These are phyloP conservation scores for Phyto melanocephala DNA, from an alignment of 2,888 invertebrate genomes.

Conservation along the genomic window DNA sequence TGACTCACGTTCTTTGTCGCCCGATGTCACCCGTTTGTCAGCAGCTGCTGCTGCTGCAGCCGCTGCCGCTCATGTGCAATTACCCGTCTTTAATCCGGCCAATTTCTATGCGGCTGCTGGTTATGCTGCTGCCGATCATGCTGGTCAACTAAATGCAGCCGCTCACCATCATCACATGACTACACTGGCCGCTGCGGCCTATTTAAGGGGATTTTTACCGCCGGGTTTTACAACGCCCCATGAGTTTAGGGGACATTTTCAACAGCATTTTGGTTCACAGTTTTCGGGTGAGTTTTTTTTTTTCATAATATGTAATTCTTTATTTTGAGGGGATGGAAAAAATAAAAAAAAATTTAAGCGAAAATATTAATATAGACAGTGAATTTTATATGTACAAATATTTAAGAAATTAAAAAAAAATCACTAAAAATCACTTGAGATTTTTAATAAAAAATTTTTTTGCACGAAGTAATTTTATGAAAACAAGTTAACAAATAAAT, in stretches of 20 bases:
- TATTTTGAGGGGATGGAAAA: too few species aligned
- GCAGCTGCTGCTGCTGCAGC: conserved; percentile 77
- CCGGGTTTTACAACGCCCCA: conserved; percentile 78
- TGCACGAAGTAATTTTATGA: too few species aligned
- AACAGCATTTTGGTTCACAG: conserved; percentile 78
- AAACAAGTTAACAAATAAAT: too few species aligned
- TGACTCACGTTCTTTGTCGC: conserved; percentile 75
- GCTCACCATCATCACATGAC: conserved; percentile 79
- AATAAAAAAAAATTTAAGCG: too few species aligned
- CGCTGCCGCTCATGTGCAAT: conserved; percentile 77
- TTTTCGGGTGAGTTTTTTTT: conserved; percentile 76
- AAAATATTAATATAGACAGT: too few species aligned
- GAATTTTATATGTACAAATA: background rate
- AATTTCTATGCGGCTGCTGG: conserved; percentile 78
- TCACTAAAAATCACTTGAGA: too few species aligned
- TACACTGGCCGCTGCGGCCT: conserved; percentile 77
- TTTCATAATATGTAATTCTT: background rate
- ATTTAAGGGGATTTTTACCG: conserved; percentile 77
- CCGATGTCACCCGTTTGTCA: conserved; percentile 74
- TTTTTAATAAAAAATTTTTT: too few species aligned
- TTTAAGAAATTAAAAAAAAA: too few species aligned
- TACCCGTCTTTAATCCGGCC: conserved; percentile 78
- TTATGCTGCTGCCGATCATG: conserved; percentile 75
- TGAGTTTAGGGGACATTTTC: conserved; percentile 78
- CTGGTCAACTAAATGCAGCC: conserved; percentile 75